Evolutionary conservation across 2,797 vertebrate genomes (phyloP).

Genomic region (Botia almorhae): DNA sequence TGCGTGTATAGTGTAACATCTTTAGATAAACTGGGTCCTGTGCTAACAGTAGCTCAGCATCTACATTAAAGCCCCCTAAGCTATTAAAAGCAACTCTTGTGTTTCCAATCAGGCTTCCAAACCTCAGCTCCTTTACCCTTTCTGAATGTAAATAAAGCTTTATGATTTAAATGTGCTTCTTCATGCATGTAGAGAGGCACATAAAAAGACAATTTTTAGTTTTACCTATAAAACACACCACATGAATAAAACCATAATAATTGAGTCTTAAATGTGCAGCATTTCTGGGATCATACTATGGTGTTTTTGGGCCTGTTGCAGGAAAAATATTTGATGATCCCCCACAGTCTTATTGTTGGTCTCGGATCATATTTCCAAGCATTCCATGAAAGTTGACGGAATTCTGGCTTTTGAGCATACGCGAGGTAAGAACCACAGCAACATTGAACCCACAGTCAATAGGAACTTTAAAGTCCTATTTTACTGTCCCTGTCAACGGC

Average conservation of each 20-base stretch:
- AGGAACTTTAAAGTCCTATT: slow-evolving; percentile 26
- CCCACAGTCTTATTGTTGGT: slow-evolving; percentile 26
- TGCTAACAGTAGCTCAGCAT: not conserved
- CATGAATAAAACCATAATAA: not conserved
- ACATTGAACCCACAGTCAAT: slow-evolving; percentile 7
- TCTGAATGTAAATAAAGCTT: slow-evolving; percentile 20
- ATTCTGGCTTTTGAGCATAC: slow-evolving; percentile 18
- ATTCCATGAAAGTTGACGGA: slow-evolving; percentile 42
- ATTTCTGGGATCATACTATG: not conserved
- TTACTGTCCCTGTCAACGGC: slow-evolving; percentile 17
- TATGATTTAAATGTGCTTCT: not conserved
- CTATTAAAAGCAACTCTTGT: not conserved
- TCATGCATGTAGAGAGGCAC: not conserved
- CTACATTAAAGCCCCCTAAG: not conserved
- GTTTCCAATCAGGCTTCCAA: slow-evolving; percentile 22
- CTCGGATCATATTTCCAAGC: slow-evolving; percentile 26
- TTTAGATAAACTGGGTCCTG: not conserved
- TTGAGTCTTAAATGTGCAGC: not conserved
- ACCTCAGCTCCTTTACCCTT: not conserved
- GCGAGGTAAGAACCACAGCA: not conserved
- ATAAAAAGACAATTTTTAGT: not conserved
- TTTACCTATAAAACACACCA: slow-evolving; percentile 4
- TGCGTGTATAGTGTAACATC: slow-evolving; percentile 1
- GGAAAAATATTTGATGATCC: slow-evolving; percentile 40
- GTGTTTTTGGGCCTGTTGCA: slow-evolving; percentile 32